Base-by-base conservation (phyloP, 1,140 invertebrate genomes). In the Hyles vespertilio region DNA sequence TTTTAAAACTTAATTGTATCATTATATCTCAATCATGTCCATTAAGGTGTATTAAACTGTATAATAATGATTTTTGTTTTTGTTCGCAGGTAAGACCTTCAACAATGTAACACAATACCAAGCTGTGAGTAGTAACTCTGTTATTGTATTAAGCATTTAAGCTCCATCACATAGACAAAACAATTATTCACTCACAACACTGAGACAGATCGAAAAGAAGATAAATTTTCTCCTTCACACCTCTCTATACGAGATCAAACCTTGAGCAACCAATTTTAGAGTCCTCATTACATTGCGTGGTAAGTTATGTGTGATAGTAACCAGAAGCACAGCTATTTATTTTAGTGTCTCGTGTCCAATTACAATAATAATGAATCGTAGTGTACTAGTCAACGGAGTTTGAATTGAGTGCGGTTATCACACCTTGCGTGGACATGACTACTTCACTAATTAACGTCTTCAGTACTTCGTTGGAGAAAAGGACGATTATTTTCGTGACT, bases 281-380 rank as follows among this genome's bases (percentile, higher is more conserved):
- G 57, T 52, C 33, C 50, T 10, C 32, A 45, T 58, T 57, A 36
- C 22, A 6, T 58, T 22, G 32, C 6, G 12, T 40, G n/a, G 2
- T 40, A n/a, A 32, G 43, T 11, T 40, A 11, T 32, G 33, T 56
- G 57, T 56, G 62, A 64, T 55, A 56, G 22, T 51, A 56, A 64
- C 57, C 58, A 67, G 65, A 65, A 64, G 61, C 58, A 10, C 10
- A 60, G 65, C 58, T 63, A 69, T 72, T 67, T 72, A 69, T 69
- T 56, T 57, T 48, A 59, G 51, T 32, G 60, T 65, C 62, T 61
- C 59, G 70, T 61, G 65, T 72, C 64, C 62, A 67, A 72, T 72
- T 70, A 72, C 67, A 63, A 72, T 62, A 61, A 63, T 69, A 69
- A 70, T 72, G 64, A 69, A 65, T 72, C 56, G 61, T 59, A 34